A percentile compares a stretch with the other conserved stretches of the same genome.
Evolutionary conservation across 2,888 invertebrate species (phyloP).

Genomic region (Apamea sordens): DNA sequence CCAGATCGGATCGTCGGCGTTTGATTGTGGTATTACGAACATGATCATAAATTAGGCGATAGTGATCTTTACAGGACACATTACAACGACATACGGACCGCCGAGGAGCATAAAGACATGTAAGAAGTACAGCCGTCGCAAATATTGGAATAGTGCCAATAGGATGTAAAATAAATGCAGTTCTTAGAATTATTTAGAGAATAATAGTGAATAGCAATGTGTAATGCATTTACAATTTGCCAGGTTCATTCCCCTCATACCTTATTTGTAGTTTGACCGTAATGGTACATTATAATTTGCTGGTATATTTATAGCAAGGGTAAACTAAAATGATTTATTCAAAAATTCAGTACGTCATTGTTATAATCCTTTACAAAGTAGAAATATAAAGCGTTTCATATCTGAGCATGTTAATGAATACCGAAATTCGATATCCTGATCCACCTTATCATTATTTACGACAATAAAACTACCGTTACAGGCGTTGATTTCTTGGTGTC

Average conservation of each 20-base stretch:
- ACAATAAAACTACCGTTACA: slow-evolving; percentile 43
- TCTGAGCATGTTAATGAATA: slow-evolving; percentile 29
- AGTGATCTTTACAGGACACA: slow-evolving; percentile 78
- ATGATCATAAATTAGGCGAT: slow-evolving; percentile 83
- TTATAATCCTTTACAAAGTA: slow-evolving; percentile 34
- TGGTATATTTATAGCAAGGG: slow-evolving; percentile 8
- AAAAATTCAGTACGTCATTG: slow-evolving; percentile 19
- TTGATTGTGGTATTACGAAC: slow-evolving; percentile 72
- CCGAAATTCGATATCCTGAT: slow-evolving; percentile 47
- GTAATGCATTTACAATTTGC: slow-evolving; percentile 41
- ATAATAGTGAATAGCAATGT: slow-evolving; percentile 56
- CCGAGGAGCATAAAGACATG: slow-evolving; percentile 53
- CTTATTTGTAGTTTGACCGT: slow-evolving; percentile 33
- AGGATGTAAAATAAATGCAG: slow-evolving; percentile 55
- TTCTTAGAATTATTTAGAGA: slow-evolving; percentile 58
- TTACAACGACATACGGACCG: slow-evolving; percentile 69
- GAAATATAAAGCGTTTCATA: slow-evolving; percentile 35
- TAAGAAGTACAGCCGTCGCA: slow-evolving; percentile 49
- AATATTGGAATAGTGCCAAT: slow-evolving; percentile 60
- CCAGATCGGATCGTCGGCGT: slow-evolving; percentile 67
- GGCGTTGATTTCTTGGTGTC: slow-evolving; percentile 42
- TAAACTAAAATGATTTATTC: slow-evolving; percentile 2
- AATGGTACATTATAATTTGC: slow-evolving; percentile 26
- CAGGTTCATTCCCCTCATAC: slow-evolving; percentile 44
- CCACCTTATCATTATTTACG: slow-evolving; percentile 45